phyloP scores from a whole-genome alignment of 2,888 invertebrate species.

The Mythimna impura region DNA sequence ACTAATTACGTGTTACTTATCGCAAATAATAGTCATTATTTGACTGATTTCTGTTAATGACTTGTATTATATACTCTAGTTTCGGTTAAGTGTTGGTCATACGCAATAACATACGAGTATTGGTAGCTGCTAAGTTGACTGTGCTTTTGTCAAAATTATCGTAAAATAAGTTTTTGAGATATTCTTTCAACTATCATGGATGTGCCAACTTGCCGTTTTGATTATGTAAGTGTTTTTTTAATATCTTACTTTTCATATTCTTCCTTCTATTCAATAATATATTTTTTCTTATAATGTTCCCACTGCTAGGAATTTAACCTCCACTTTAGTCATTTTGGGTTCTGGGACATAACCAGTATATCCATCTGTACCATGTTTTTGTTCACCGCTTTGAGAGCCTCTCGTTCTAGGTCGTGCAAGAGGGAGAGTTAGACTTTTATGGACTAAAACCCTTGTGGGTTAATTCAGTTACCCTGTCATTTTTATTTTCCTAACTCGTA shows the following conservation, averaged over 20 bases:
- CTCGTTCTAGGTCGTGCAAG: too few relatives aligned
- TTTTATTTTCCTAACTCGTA: neutral
- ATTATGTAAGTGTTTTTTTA: constrained; percentile 52
- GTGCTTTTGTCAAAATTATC: neutral
- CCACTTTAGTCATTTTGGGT: too few relatives aligned
- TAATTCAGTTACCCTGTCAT: too few relatives aligned
- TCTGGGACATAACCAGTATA: too few relatives aligned
- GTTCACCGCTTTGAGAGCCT: too few relatives aligned
- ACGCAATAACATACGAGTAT: neutral
- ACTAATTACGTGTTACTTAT: neutral
- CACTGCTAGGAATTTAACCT: too few relatives aligned
- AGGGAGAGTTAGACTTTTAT: too few relatives aligned
- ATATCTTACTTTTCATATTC: neutral
- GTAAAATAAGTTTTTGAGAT: neutral
- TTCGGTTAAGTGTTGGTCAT: neutral
- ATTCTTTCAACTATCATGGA: constrained; percentile 17
- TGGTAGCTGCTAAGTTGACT: neutral
- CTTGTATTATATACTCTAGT: constrained; percentile 24
- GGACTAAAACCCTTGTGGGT: too few relatives aligned
- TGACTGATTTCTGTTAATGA: constrained; percentile 11
- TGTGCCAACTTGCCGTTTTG: constrained; percentile 43
- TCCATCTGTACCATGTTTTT: too few relatives aligned
- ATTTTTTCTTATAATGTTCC: too few relatives aligned
- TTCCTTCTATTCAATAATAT: too few relatives aligned
- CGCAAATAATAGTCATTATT: constrained; percentile 18